Evolutionary conservation across 2,797 vertebrate genomes (phyloP).

Genomic region (Uromys caudimaculatus): DNA sequence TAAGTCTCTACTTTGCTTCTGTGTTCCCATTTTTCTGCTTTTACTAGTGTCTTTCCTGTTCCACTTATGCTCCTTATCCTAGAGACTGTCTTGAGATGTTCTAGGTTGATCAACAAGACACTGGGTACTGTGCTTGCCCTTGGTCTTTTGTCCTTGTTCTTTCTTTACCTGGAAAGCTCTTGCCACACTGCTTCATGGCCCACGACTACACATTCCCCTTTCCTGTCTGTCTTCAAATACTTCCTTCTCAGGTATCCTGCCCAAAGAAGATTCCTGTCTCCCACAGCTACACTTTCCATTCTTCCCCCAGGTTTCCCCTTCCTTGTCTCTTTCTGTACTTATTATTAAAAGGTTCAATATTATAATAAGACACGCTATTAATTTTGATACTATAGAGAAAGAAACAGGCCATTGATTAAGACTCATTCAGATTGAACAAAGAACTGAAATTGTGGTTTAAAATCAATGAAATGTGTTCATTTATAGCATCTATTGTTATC

Average conservation of each 20-base stretch:
- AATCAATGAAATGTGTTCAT: not conserved
- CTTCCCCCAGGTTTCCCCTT: not conserved
- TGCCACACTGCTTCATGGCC: not conserved
- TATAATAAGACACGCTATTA: not conserved
- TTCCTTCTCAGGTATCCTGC: not conserved
- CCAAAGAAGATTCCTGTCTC: not conserved
- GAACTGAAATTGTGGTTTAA: not conserved
- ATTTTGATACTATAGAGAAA: not conserved
- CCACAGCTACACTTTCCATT: not conserved
- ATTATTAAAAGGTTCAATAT: not conserved
- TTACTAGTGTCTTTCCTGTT: constrained; percentile 95
- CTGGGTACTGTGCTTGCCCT: not conserved
- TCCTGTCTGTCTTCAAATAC: not conserved
- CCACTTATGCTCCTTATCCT: constrained; percentile 95
- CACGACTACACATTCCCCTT: not conserved
- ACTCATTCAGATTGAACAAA: constrained; percentile 1
- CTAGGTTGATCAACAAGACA: not conserved
- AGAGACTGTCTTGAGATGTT: not conserved
- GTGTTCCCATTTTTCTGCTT: constrained; percentile 95
- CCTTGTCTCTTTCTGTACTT: constrained; percentile 4
- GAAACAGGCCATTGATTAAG: not conserved
- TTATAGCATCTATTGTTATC: not conserved
- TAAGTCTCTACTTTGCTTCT: constrained; percentile 95
- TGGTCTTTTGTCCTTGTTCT: not conserved
- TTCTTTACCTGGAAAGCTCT: not conserved